phyloP scores from a whole-genome alignment of 2,797 vertebrate species.

The Myotis myotis region DNA sequence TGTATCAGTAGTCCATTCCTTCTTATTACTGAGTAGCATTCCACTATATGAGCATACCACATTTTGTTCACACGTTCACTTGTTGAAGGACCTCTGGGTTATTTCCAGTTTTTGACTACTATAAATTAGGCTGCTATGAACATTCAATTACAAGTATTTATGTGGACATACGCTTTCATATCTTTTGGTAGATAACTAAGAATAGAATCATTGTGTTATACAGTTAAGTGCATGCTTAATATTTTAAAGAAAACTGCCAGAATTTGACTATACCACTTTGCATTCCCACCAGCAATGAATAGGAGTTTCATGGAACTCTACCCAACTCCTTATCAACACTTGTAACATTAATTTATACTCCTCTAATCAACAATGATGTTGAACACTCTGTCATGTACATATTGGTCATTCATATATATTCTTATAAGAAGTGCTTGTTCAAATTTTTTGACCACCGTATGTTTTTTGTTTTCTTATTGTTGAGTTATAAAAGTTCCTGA shows the following conservation, averaged over 20 bases:
- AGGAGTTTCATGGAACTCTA: not conserved
- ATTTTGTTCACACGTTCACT: not conserved
- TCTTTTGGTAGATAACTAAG: not conserved
- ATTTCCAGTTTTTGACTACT: not conserved
- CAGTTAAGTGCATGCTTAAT: not conserved
- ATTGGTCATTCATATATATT: not conserved
- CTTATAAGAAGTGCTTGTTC: not conserved
- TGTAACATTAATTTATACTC: not conserved
- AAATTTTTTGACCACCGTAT: not conserved
- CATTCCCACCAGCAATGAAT: not conserved
- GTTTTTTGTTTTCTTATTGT: not conserved
- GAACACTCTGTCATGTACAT: not conserved
- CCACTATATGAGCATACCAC: not conserved
- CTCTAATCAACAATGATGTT: not conserved
- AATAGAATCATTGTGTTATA: not conserved
- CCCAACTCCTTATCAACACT: not conserved
- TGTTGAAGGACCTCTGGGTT: not conserved
- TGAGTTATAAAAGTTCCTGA: not conserved
- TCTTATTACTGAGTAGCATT: not conserved
- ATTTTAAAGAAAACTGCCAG: slow-evolving; percentile 10
- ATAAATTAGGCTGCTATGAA: slow-evolving; percentile 10
- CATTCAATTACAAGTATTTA: slow-evolving; percentile 12
- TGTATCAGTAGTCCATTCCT: not conserved
- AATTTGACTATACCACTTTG: not conserved
- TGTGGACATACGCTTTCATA: not conserved